phyloP scores from a whole-genome alignment of 92 coral and sea anemone genomes.

The Umimayanthus kanabou region DNA sequence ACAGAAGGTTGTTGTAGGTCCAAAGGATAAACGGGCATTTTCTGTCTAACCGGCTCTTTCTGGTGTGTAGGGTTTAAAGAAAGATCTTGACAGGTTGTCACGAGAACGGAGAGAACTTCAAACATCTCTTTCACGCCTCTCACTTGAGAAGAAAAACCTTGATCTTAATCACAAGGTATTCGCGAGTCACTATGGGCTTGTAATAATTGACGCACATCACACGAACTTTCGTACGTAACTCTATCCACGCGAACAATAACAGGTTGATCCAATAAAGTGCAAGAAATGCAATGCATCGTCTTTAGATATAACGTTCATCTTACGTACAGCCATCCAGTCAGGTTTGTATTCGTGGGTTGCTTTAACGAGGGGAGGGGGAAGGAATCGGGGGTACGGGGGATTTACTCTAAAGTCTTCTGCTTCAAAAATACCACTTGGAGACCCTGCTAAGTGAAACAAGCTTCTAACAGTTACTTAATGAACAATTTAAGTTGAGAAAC shows the following conservation, averaged over 20 bases:
- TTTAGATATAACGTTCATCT: background rate
- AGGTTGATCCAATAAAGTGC: background rate
- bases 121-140: conserved; percentile 44
- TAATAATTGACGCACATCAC: conserved; percentile 2
- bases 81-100: conserved; percentile 45
- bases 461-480: background rate
- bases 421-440: background rate
- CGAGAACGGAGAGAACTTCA: conserved; percentile 60
- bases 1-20: background rate
- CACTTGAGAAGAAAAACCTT: conserved; percentile 60
- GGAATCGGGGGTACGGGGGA: no score
- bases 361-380: background rate
- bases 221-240: conserved; percentile 11
- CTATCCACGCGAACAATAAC: conserved; percentile 23
- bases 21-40: background rate
- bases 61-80: conserved; percentile 51
- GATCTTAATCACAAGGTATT: conserved; percentile 59
- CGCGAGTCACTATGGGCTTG: conserved; percentile 19
- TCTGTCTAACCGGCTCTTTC: conserved; percentile 38
- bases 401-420: background rate
- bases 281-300: background rate
- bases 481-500: background rate
- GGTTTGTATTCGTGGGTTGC: background rate
- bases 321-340: background rate
- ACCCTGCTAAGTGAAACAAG: background rate